phyloP scores from a whole-genome alignment of 2,888 invertebrate species.

The Cheilosia pagana region DNA sequence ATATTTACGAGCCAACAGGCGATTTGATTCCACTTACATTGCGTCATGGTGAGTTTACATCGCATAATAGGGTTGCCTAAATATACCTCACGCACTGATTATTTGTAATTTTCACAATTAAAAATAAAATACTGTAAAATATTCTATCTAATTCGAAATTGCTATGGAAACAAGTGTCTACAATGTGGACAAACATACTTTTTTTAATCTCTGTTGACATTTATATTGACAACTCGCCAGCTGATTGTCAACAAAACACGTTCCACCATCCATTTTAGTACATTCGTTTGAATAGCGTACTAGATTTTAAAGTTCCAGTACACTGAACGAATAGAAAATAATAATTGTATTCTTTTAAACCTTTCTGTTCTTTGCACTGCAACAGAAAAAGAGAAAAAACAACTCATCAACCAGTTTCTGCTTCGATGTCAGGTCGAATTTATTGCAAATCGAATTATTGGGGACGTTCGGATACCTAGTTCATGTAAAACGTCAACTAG shows the following conservation, averaged over 20 bases:
- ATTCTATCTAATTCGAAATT: conserved; percentile 14
- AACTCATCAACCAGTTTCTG: too few species aligned
- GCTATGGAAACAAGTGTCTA: conserved; percentile 33
- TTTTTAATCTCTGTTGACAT: background rate
- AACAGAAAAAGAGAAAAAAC: too few species aligned
- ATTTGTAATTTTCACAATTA: background rate
- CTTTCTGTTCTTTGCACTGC: too few species aligned
- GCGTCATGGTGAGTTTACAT: conserved; percentile 24
- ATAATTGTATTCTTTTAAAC: too few species aligned
- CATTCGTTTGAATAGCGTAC: background rate
- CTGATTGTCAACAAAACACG: conserved; percentile 19
- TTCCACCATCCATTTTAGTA: background rate
- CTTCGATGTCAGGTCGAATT: too few species aligned
- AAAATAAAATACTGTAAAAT: background rate
- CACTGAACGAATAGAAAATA: too few species aligned
- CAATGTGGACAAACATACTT: conserved; percentile 32
- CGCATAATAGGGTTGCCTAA: background rate
- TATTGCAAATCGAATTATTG: too few species aligned
- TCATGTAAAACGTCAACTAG: too few species aligned
- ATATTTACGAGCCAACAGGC: background rate
- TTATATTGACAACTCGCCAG: conserved; percentile 20
- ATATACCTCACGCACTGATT: background rate
- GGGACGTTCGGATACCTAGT: too few species aligned
- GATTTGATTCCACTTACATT: background rate
- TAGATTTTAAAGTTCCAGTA: background rate